Percentiles rank a stretch among this genome's conserved stretches.
Evolutionary conservation across 2,888 invertebrate genomes (phyloP).

Genomic region (Drosophila setosimentum): DNA sequence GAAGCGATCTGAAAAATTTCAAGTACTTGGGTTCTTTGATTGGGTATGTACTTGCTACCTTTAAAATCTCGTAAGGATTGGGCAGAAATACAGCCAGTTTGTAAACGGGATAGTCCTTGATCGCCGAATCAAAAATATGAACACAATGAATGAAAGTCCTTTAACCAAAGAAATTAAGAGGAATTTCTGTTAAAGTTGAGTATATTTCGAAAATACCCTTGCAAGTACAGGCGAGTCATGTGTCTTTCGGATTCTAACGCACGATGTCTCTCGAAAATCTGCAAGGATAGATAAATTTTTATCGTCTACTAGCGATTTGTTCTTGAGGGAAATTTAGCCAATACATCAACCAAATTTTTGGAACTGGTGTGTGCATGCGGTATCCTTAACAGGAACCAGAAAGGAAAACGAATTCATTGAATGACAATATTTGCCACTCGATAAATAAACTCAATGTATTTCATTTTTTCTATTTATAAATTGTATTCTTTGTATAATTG

Average conservation of each 20-base stretch:
- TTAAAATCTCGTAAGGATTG: not conserved
- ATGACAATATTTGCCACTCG: not conserved
- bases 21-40: not conserved
- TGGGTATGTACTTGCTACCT: not conserved
- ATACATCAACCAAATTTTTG: not conserved
- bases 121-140: too few relatives aligned
- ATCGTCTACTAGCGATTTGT: not conserved
- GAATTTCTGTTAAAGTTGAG: too few relatives aligned
- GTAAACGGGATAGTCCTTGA: not conserved
- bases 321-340: not conserved
- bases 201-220: too few relatives aligned
- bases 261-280: too few relatives aligned
- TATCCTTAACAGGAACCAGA: not conserved
- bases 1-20: not conserved
- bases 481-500: conserved; percentile 78
- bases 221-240: too few relatives aligned
- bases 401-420: not conserved
- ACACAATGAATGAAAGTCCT: too few relatives aligned
- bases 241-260: too few relatives aligned
- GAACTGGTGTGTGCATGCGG: not conserved
- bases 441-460: conserved; percentile 15
- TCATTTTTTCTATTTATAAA: conserved; percentile 73
- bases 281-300: not conserved
- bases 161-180: too few relatives aligned
- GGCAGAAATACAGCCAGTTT: not conserved